Conservation (phyloP, 2,113 vertebrate genomes). For the Taxidea taxus region DNA sequence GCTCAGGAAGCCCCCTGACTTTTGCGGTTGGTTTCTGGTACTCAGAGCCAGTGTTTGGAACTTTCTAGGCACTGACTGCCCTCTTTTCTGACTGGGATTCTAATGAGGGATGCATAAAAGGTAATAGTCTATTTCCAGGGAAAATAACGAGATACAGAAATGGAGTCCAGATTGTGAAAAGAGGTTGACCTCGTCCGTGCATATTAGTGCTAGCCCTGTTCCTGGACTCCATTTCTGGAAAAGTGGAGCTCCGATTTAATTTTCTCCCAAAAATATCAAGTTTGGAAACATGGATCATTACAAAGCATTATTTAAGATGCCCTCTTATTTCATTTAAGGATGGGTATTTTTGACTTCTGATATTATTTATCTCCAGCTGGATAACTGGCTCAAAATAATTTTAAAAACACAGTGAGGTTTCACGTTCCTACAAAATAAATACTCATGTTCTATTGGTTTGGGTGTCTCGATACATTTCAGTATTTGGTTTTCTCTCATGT, state of each 20-base stretch:
- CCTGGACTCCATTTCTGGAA: neutral
- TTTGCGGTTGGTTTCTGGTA: neutral
- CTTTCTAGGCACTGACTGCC: neutral
- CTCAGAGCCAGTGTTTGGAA: neutral
- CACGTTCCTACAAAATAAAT: neutral
- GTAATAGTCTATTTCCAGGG: neutral
- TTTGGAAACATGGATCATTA: neutral
- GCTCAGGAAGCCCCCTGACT: accelerated
- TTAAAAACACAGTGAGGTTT: neutral
- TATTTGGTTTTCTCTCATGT: neutral
- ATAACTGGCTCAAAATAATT: neutral
- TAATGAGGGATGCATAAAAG: neutral
- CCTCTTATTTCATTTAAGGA: neutral
- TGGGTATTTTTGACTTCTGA: neutral
- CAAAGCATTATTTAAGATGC: neutral
- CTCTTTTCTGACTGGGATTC: neutral
- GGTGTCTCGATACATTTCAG: neutral
- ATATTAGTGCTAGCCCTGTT: neutral
- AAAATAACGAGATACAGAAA: neutral
- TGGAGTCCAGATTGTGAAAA: neutral
- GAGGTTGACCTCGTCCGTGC: neutral
- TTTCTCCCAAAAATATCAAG: neutral
- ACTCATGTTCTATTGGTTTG: neutral
- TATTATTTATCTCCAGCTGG: neutral
- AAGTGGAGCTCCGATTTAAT: neutral